Evolutionary conservation across 2,888 invertebrate genomes (phyloP).

Genomic region (Drosophila tripunctata): DNA sequence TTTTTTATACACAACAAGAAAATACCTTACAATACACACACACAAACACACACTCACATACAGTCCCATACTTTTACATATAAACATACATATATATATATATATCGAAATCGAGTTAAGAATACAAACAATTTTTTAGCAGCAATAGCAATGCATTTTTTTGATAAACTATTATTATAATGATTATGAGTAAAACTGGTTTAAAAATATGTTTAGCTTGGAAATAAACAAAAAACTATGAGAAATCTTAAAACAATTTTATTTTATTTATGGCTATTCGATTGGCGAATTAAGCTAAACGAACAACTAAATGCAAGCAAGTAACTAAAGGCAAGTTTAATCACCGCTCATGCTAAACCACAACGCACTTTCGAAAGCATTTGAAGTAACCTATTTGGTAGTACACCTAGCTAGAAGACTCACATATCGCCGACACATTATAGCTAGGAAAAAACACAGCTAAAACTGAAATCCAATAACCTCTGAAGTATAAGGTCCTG

Average conservation of each 20-base stretch:
- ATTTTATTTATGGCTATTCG: background rate
- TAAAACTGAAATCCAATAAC: no score
- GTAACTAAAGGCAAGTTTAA: no score
- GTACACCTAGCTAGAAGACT: no score
- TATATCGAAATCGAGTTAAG: constrained; percentile 56
- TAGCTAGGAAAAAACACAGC: no score
- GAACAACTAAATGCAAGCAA: no score
- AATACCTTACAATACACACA: background rate
- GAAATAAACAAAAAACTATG: constrained; percentile 45
- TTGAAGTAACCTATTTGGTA: no score
- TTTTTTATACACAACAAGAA: constrained; percentile 1
- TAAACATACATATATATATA: constrained; percentile 15
- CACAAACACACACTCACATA: background rate
- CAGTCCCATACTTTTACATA: constrained; percentile 29
- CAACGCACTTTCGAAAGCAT: no score
- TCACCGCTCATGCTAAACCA: no score
- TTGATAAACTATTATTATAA: constrained; percentile 68
- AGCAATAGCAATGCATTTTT: constrained; percentile 64
- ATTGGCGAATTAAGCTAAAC: no score
- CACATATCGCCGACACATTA: no score
- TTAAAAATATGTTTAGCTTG: constrained; percentile 69
- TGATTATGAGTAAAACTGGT: constrained; percentile 64
- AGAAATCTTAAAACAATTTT: constrained; percentile 8
- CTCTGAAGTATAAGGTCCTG: no score
- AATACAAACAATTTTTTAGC: constrained; percentile 60